phyloP scores from a whole-genome alignment of 2,113 vertebrate genomes.

The Potamarius usumacintae region DNA sequence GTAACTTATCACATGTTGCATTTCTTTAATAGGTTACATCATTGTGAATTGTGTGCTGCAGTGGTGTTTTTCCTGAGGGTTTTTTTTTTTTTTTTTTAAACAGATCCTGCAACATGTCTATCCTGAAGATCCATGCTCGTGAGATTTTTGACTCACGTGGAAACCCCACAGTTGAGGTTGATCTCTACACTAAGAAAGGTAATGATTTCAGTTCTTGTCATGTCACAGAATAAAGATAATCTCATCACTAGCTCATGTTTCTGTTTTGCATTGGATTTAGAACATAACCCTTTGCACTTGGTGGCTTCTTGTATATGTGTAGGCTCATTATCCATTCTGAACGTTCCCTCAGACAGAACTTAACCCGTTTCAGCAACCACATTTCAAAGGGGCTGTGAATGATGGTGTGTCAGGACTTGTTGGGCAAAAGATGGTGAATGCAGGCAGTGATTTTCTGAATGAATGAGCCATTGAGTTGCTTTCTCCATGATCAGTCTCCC shows the following conservation, averaged over 20 bases:
- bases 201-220: slow-evolving; percentile 17
- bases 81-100: not conserved
- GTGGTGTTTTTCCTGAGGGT: too few species aligned
- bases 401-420: not conserved
- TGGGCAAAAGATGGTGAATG: not conserved
- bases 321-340: not conserved
- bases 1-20: not conserved
- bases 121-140: slow-evolving; percentile 85
- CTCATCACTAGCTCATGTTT: not conserved
- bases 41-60: not conserved
- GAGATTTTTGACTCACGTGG: slow-evolving; percentile 98
- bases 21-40: not conserved
- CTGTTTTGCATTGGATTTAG: not conserved
- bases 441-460: slow-evolving; percentile 7
- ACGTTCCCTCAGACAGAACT: not conserved
- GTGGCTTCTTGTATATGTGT: not conserved
- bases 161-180: slow-evolving; percentile 97
- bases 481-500: slow-evolving; percentile 28
- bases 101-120: slow-evolving; percentile 86
- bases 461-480: not conserved
- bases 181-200: slow-evolving; percentile 91
- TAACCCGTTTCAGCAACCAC: not conserved
- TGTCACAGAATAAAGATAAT: not conserved
- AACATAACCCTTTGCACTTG: not conserved
- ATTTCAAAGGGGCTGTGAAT: not conserved